These are phyloP conservation scores for Cheilosia soror DNA, from an alignment of 2,888 invertebrate species.

Conservation along the genomic window DNA sequence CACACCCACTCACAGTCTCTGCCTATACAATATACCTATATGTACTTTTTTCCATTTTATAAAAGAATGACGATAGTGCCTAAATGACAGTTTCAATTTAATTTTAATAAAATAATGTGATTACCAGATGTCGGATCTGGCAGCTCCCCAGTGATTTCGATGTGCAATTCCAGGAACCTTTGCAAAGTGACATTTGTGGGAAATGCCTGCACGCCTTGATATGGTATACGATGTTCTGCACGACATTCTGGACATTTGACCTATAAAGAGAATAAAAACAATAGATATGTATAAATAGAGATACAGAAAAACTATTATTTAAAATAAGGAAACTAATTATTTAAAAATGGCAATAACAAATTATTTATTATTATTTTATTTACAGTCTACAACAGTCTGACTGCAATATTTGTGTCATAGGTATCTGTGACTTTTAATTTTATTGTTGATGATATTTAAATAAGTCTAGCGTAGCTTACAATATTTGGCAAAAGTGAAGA, in stretches of 20 bases:
- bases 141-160: constrained; percentile 95
- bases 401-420: too few relatives aligned
- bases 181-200: constrained; percentile 98
- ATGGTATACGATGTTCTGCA: constrained; percentile 97
- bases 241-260: constrained; percentile 99
- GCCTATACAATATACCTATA: too few relatives aligned
- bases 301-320: neutral
- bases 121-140: constrained; percentile 93
- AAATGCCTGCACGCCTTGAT: constrained; percentile 96
- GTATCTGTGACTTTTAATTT: too few relatives aligned
- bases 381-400: neutral
- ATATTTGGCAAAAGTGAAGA: too few relatives aligned
- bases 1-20: neutral
- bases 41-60: too few relatives aligned
- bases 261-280: constrained; percentile 83
- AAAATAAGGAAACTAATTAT: neutral
- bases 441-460: too few relatives aligned
- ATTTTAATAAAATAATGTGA: constrained; percentile 69
- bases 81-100: constrained; percentile 62
- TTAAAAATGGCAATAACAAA: neutral
- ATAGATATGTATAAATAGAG: constrained; percentile 45
- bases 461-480: too few relatives aligned
- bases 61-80: constrained; percentile 44
- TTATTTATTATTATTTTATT: too few relatives aligned
- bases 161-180: constrained; percentile 96